Conservation (phyloP, 2,797 vertebrate genomes). For the Oreortyx pictus region DNA sequence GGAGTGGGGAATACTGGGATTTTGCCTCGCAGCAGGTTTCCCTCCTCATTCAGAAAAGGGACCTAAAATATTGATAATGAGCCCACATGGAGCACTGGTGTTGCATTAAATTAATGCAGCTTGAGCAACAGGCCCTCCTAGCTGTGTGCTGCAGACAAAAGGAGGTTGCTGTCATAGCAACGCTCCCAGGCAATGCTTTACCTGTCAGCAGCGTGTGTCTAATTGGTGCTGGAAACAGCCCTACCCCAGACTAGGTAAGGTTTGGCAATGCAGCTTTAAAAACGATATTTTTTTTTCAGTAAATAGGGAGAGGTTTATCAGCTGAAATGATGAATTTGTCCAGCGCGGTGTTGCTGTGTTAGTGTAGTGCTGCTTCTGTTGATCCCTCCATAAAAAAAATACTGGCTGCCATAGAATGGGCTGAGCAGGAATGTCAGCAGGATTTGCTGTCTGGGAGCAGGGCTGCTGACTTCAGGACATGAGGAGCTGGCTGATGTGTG, state of each 20-base stretch:
- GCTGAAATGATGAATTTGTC: not conserved
- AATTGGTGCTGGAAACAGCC: not conserved
- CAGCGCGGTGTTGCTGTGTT: not conserved
- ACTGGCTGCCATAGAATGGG: not conserved
- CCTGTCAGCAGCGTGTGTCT: not conserved
- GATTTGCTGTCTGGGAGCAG: not conserved
- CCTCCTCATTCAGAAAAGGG: not conserved
- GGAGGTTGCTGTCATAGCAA: conserved; percentile 50
- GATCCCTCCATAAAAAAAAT: conserved; percentile 6
- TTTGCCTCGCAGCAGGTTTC: not conserved
- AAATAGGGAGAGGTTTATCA: not conserved
- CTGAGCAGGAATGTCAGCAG: not conserved
- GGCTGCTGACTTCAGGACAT: not conserved
- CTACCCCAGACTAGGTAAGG: not conserved
- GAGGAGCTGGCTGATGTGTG: not conserved
- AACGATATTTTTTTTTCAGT: not conserved
- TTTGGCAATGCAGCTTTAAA: not conserved
- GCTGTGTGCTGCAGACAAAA: not conserved
- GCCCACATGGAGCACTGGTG: not conserved
- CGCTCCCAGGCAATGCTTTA: not conserved
- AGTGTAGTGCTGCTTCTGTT: not conserved
- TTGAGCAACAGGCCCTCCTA: not conserved
- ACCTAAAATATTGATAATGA: not conserved
- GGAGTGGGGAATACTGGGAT: not conserved
- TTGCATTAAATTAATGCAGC: not conserved